These are phyloP conservation scores for Podilymbus podiceps DNA, from an alignment of 2,113 vertebrate genomes.

Conservation along the genomic window DNA sequence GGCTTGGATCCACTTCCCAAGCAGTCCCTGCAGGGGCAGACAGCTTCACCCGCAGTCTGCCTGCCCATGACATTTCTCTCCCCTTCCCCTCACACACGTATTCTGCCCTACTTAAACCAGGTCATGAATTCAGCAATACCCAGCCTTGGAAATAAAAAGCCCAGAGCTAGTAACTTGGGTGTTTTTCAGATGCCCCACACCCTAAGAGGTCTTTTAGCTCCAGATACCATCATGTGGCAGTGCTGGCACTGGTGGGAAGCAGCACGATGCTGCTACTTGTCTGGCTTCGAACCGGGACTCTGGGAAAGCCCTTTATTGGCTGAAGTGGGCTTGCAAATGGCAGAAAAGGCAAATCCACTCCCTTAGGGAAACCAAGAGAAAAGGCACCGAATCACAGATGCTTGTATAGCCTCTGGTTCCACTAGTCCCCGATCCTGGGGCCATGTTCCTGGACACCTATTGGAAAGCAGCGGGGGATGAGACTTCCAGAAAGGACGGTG, in stretches of 20 bases:
- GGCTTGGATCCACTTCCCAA: not conserved
- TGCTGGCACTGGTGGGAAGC: not conserved
- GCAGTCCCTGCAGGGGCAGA: not conserved
- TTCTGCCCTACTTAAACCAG: not conserved
- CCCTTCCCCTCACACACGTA: not conserved
- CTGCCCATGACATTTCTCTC: not conserved
- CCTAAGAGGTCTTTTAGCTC: not conserved
- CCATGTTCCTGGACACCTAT: not conserved
- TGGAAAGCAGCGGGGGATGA: not conserved
- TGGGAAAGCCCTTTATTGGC: not conserved
- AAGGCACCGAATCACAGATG: not conserved
- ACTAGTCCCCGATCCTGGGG: not conserved
- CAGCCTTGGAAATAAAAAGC: not conserved
- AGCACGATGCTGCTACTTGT: accelerated
- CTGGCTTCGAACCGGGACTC: not conserved
- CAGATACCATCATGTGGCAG: not conserved
- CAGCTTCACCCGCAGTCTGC: not conserved
- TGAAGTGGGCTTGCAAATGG: not conserved
- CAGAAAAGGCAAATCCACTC: not conserved
- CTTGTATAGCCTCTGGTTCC: not conserved
- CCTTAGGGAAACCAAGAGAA: not conserved
- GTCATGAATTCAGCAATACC: not conserved
- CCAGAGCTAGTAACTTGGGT: not conserved
- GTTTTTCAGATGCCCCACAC: not conserved
- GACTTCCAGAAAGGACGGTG: not conserved